Conservation (phyloP, 2,113 vertebrate species). For the Amblyornis subalaris region DNA sequence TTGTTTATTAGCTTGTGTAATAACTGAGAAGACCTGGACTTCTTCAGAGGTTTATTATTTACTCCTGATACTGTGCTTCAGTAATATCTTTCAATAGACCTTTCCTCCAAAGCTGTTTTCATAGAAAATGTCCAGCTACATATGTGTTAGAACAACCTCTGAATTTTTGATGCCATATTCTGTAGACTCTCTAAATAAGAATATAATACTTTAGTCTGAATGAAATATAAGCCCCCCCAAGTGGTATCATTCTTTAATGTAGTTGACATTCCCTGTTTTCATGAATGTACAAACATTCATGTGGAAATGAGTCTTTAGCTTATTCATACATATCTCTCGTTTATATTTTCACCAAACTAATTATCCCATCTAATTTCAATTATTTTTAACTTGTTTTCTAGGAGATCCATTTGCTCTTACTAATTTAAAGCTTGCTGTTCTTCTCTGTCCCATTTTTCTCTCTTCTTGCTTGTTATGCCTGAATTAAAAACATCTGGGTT, state of each 20-base stretch:
- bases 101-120: not conserved
- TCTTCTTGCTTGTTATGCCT: not conserved
- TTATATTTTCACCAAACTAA: not conserved
- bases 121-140: not conserved
- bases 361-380: not conserved
- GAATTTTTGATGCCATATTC: not conserved
- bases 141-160: not conserved
- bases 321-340: not conserved
- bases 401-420: not conserved
- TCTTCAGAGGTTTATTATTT: not conserved
- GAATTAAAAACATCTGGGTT: constrained; percentile 20
- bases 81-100: not conserved
- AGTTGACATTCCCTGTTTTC: not conserved
- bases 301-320: not conserved
- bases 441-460: not conserved
- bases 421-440: not conserved
- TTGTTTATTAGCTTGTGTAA: not conserved
- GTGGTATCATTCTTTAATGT: not conserved
- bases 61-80: not conserved
- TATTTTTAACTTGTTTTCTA: not conserved
- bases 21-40: not conserved
- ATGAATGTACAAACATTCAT: not conserved
- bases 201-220: not conserved
- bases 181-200: not conserved
- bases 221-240: not conserved